Evolutionary conservation across 1,140 invertebrate genomes (phyloP), one percentile per base, ranked within the genome.

Genomic region (Laupala kohalensis): DNA sequence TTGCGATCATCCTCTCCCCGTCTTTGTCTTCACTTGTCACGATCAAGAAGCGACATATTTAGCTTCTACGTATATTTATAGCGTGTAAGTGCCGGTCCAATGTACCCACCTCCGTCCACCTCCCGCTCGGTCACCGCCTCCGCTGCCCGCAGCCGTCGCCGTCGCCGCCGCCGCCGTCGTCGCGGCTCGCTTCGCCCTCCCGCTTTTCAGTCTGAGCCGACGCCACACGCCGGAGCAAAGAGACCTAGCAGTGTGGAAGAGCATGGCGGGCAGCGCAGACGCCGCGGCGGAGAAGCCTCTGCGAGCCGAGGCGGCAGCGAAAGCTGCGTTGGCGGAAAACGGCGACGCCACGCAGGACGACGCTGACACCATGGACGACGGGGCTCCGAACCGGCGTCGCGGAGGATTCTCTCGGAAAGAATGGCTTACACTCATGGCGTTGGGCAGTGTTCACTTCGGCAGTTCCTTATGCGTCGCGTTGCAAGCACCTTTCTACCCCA

Each of bases 401-500:
- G 19, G 9, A 0, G 37, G 37, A 9, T 53, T 53, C 37, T 82
- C 80, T 5, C 75, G 76, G 67, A 77, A 78, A 72, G 82, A 86
- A 77, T 84, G 83, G 82, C 69, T 80, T 4, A 84, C 81, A 0
- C 75, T 86, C 25, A 73, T 82, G 13, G 80, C 83, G 72, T 81
- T 88, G 69, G 83, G 80, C 24, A 76, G 86, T 64, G 85, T 83
- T 0, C 84, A 88, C 76, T 83, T 88, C 69, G 84, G 83, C 73
- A 82, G 82, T 64, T 84, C 85, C 15, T 79, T 85, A 25, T 85
- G 84, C 25, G 84, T 86, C 69, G 84, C 83, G 25, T 76, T 87
- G 30, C 84, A 87, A 74, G 84, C 85, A n/a, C 85, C 85, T 9
- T 86, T 86, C 73, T 86, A 85, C 74, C 85, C 85, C 3, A 75